These are phyloP conservation scores for Chymomyza fuscimana DNA, from an alignment of 2,888 invertebrate genomes.

Conservation along the genomic window DNA sequence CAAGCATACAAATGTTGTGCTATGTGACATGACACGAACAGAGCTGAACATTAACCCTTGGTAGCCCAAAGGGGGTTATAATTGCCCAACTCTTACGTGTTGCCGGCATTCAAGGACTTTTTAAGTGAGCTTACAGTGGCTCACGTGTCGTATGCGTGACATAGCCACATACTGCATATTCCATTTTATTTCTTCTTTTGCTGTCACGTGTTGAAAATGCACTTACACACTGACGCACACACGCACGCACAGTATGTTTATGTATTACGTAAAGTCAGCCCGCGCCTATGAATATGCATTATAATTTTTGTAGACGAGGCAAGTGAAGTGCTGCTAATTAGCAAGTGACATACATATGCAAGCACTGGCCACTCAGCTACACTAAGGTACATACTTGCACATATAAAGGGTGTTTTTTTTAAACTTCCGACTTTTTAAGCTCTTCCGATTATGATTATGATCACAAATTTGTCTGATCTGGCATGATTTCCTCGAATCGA, in stretches of 20 bases:
- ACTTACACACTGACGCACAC: neutral
- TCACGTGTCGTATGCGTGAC: slow-evolving; percentile 61
- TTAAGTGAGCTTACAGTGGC: slow-evolving; percentile 30
- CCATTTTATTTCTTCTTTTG: neutral
- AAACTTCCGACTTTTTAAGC: too few species aligned
- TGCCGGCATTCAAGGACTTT: slow-evolving; percentile 52
- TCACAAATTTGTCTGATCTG: too few species aligned
- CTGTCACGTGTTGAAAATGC: slow-evolving; percentile 31
- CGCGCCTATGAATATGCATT: slow-evolving; percentile 60
- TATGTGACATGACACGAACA: slow-evolving; percentile 25
- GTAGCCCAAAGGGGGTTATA: neutral
- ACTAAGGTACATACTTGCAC: neutral
- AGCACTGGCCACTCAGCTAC: slow-evolving; percentile 7
- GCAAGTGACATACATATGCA: slow-evolving; percentile 59
- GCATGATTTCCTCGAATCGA: too few species aligned
- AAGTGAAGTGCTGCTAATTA: slow-evolving; percentile 54
- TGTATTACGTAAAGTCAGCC: neutral
- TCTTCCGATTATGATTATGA: too few species aligned
- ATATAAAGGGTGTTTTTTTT: too few species aligned
- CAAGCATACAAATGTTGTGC: neutral
- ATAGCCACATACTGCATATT: slow-evolving; percentile 35
- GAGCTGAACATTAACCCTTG: neutral
- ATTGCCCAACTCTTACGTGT: slow-evolving; percentile 9
- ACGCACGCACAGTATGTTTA: slow-evolving; percentile 5
- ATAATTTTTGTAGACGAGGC: slow-evolving; percentile 40